Evolutionary conservation across 1,140 invertebrate genomes (phyloP).

Genomic region (Sitobion miscanthi): DNA sequence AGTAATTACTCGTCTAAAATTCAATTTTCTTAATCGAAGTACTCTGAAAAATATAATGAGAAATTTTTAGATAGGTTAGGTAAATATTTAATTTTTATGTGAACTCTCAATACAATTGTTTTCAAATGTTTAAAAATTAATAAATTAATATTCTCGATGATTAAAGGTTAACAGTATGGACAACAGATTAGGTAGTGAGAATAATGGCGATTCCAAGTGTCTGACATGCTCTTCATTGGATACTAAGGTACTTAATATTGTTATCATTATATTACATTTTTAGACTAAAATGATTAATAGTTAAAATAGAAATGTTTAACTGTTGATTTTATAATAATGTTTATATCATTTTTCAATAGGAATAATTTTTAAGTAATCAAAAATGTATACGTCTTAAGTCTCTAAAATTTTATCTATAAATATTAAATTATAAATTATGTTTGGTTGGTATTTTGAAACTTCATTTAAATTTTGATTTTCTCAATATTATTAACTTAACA

Average conservation of each 20-base stretch:
- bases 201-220: constrained; percentile 41
- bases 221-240: constrained; percentile 28
- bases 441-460: no score
- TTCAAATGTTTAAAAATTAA: constrained; percentile 65
- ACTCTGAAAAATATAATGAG: no score
- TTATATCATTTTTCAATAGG: no score
- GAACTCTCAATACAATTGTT: background rate
- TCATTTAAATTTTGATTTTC: no score
- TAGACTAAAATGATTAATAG: background rate
- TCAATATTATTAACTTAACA: no score
- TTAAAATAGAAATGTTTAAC: background rate
- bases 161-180: constrained; percentile 46
- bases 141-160: constrained; percentile 61
- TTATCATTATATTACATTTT: background rate
- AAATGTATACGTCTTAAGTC: no score
- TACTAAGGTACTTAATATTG: constrained; percentile 34
- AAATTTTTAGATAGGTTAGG: no score
- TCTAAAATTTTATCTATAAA: no score
- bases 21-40: no score
- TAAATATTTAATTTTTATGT: background rate
- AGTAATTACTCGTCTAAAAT: no score
- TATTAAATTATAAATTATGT: no score
- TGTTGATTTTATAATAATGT: background rate
- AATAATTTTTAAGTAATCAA: no score
- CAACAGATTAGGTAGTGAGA: background rate